Evolutionary conservation across 1,140 invertebrate species (phyloP).

Genomic region (Lanistes nyassanus): DNA sequence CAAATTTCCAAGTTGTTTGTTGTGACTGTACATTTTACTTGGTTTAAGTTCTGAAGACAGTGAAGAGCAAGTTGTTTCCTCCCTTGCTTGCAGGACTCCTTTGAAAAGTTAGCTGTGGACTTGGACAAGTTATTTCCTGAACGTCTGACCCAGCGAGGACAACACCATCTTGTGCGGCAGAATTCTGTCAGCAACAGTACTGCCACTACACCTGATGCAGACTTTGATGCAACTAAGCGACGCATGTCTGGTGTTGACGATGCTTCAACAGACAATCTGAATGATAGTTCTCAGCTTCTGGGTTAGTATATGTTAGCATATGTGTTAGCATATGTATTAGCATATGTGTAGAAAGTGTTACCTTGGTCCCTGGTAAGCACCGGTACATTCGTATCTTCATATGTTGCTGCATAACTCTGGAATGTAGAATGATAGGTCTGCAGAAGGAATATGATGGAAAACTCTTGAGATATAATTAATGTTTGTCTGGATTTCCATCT

Average conservation of each 20-base stretch:
- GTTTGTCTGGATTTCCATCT: too few relatives aligned
- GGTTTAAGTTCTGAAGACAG: not conserved
- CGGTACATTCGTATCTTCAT: too few relatives aligned
- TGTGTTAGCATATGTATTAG: too few relatives aligned
- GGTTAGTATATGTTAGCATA: slow-evolving; percentile 12
- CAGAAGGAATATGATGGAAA: too few relatives aligned
- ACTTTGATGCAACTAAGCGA: slow-evolving; percentile 58
- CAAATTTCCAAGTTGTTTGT: not conserved
- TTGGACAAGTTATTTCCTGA: slow-evolving; percentile 65
- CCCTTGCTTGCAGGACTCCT: slow-evolving; percentile 50
- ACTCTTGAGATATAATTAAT: too few relatives aligned
- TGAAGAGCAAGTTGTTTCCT: not conserved
- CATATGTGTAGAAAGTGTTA: too few relatives aligned
- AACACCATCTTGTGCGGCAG: slow-evolving; percentile 48
- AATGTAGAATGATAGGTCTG: too few relatives aligned
- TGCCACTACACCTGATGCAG: slow-evolving; percentile 51
- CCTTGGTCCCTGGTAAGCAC: too few relatives aligned
- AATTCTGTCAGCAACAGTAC: slow-evolving; percentile 24
- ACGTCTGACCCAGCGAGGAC: slow-evolving; percentile 54
- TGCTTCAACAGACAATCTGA: slow-evolving; percentile 35
- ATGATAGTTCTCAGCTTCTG: slow-evolving; percentile 49
- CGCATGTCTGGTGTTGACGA: slow-evolving; percentile 20
- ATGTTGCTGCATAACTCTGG: too few relatives aligned
- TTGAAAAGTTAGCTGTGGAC: slow-evolving; percentile 57
- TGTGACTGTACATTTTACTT: not conserved